Base-by-base conservation (phyloP, 92 coral and sea anemone genomes). In the Isaurus tuberculatus region DNA sequence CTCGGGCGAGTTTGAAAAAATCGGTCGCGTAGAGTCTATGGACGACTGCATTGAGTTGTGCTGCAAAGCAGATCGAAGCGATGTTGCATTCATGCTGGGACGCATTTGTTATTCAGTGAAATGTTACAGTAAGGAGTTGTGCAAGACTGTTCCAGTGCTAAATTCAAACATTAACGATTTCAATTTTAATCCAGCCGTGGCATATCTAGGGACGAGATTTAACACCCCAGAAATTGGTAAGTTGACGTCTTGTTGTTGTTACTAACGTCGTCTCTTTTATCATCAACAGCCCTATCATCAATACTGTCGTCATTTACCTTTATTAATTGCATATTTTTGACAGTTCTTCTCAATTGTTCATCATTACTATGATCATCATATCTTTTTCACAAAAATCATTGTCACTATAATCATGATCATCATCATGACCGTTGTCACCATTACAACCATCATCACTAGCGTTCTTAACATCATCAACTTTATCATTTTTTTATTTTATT, bases 81-180 rank as follows among this genome's bases (percentile, higher is more conserved):
- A 96, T 68, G 99, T 92, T 72, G 99, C 98, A 23, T 96, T 96
- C 73, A 96, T 96, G 99, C 85, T 96, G 69, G 99, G 99, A 0
- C 90, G 89, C 46, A 92, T 94, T 66, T 96, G 99, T 74, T 96
- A 92, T 79, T 88, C 99, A 31, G 99, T 96, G 71, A 94, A 84
- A 55, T 96, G 99, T 40, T 96, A 96, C 86, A 96, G 98, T 65
- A 90, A 83, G 23, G 99, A 94, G 28, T 89, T 96, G 49, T 96
- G 99, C 65, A 91, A 88, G 86, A 96, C 94, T 28, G 92, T 91
- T 44, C 99, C 99, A 6, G 97, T 94, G 11, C 92, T 91, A 33
- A 86, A 88, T 5, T 85, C 96, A 25, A 94, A 85, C 75, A 88
- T 94, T 31, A 86, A 94, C 68, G 86, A 90, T 32, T 77, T 96